A percentile compares a stretch with the other conserved stretches of the same genome.
Conservation (phyloP, 2,113 vertebrate species). For the Gopherus flavomarginatus region DNA sequence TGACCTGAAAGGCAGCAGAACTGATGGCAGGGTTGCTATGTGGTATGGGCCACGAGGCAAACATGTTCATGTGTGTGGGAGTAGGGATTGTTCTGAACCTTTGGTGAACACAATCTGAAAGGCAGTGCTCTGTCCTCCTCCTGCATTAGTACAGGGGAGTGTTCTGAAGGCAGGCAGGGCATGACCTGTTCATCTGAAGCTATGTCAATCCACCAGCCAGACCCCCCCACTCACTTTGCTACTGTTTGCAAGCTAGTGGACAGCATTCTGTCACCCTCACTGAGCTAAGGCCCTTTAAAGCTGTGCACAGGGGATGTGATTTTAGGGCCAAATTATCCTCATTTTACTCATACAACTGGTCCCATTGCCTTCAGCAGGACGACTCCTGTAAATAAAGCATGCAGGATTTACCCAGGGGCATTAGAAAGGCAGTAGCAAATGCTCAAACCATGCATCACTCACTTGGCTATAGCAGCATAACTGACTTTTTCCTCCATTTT, state of each 20-base stretch:
- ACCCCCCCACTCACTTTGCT: neutral
- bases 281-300: neutral
- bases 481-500: neutral
- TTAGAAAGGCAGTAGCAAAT: neutral
- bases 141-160: neutral
- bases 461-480: rapidly evolving
- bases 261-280: neutral
- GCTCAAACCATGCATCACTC: neutral
- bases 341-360: neutral
- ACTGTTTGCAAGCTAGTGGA: neutral
- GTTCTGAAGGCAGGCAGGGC: rapidly evolving
- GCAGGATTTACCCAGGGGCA: neutral
- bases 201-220: neutral
- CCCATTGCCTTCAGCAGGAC: slow-evolving; percentile 14
- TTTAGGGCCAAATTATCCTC: neutral
- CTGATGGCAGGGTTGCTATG: neutral
- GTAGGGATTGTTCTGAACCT: rapidly evolving
- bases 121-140: neutral
- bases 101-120: neutral
- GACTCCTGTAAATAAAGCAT: neutral
- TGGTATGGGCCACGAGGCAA: neutral
- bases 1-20: neutral
- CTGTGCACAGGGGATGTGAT: neutral
- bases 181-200: rapidly evolving
- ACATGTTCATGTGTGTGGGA: neutral